A percentile compares a stretch with the other conserved stretches of the same genome.
Conservation (phyloP, 2,888 invertebrate species). For the Pemphredon lugubris region DNA sequence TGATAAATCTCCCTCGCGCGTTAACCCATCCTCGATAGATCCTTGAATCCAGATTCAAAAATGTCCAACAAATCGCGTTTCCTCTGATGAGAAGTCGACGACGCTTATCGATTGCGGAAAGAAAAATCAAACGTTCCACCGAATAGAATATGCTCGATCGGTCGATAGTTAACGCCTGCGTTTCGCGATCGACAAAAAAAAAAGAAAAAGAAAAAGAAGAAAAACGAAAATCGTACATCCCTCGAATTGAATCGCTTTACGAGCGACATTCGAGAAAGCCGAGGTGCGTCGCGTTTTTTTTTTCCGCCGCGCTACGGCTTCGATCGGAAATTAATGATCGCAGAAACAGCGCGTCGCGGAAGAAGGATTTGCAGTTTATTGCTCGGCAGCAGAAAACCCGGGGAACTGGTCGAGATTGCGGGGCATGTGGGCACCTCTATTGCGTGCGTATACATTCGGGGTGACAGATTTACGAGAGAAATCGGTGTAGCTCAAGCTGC, state of each 20-base stretch:
- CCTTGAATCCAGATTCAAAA: conserved; percentile 6
- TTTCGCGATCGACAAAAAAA: background rate
- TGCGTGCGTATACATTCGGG: conserved; percentile 58
- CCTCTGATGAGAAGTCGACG: too few relatives aligned
- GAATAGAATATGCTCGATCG: too few relatives aligned
- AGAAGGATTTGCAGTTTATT: conserved; percentile 69
- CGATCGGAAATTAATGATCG: conserved; percentile 66
- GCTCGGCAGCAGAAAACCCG: conserved; percentile 56
- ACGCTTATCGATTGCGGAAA: background rate
- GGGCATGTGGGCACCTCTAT: conserved; percentile 63
- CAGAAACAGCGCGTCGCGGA: conserved; percentile 42
- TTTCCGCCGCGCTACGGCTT: conserved; percentile 19
- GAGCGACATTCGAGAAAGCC: conserved; percentile 4
- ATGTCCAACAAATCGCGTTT: background rate
- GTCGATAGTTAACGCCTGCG: conserved; percentile 1
- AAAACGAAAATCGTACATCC: conserved; percentile 10
- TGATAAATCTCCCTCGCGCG: conserved; percentile 38
- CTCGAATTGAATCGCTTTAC: conserved; percentile 1
- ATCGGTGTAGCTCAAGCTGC: conserved; percentile 63
- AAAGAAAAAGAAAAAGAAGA: too few relatives aligned
- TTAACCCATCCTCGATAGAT: conserved; percentile 23
- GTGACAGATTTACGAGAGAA: conserved; percentile 72
- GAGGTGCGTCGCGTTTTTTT: conserved; percentile 30
- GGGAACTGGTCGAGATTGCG: conserved; percentile 63
- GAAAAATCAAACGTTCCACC: too few relatives aligned